These are phyloP conservation scores for Antedon mediterranea DNA, from an alignment of 53 echinoderm and acorn worm genomes.

Conservation along the genomic window DNA sequence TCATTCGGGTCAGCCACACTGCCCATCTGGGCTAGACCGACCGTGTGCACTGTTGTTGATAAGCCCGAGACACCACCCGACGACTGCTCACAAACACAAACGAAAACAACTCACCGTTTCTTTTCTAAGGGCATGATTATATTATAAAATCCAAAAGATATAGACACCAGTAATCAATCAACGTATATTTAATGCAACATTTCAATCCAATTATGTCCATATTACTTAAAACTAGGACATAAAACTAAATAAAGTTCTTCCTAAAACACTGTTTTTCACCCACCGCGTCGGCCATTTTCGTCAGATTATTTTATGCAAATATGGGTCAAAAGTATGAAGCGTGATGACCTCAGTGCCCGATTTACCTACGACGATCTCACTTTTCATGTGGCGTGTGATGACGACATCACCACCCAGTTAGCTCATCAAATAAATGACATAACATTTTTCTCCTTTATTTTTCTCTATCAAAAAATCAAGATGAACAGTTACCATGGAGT, in stretches of 20 bases:
- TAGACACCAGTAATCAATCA: background rate
- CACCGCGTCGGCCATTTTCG: background rate
- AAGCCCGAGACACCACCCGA: background rate
- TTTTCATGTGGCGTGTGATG: no score
- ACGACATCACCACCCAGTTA: no score
- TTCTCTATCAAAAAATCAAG: no score
- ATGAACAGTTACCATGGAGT: no score
- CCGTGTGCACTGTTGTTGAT: background rate
- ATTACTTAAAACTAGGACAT: background rate
- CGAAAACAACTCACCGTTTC: slow-evolving; percentile 1
- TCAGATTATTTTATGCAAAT: slow-evolving; percentile 1
- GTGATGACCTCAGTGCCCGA: background rate
- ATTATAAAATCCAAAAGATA: background rate
- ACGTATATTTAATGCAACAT: background rate
- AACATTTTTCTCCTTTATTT: no score
- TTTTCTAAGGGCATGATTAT: background rate
- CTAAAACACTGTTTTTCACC: background rate
- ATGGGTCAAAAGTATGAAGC: background rate
- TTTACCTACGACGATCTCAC: background rate
- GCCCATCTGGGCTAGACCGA: background rate
- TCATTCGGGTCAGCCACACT: background rate
- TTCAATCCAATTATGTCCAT: background rate
- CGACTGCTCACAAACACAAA: background rate
- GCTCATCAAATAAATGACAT: no score
- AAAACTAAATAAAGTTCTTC: background rate